Conservation (phyloP, 2,888 invertebrate species). For the Monopis laevigella region DNA sequence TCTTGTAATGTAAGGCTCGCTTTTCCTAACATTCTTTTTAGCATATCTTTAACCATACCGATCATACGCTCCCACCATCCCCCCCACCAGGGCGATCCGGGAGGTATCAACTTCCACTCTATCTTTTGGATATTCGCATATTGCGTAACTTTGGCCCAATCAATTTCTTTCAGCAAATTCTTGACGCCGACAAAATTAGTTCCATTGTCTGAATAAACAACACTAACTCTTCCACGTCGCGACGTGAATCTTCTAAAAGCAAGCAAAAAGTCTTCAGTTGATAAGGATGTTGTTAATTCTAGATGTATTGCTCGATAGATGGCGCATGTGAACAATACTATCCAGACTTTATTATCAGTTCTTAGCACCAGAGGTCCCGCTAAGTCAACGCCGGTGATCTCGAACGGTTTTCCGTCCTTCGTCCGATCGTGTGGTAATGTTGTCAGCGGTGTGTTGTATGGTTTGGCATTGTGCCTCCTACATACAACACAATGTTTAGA, state of each 20-base stretch:
- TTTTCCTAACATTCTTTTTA: too few species aligned
- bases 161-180: conserved; percentile 3
- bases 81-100: too few species aligned
- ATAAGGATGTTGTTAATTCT: conserved; percentile 8
- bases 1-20: too few species aligned
- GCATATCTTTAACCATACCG: too few species aligned
- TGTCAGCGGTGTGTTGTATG: neutral
- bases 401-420: neutral
- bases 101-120: too few species aligned
- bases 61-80: too few species aligned
- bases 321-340: conserved; percentile 15
- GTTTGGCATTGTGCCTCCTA: conserved; percentile 7
- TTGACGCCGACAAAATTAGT: conserved; percentile 13
- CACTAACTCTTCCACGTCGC: conserved; percentile 12
- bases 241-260: conserved; percentile 15
- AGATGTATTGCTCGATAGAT: conserved; percentile 14
- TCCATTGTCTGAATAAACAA: conserved; percentile 16
- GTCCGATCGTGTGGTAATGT: conserved; percentile 11
- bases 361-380: conserved; percentile 12
- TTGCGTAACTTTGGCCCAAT: too few species aligned
- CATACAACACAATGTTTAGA: conserved; percentile 10
- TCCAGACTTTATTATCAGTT: conserved; percentile 12
- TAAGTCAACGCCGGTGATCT: conserved; percentile 15
- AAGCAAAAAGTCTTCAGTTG: conserved; percentile 4
- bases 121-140: too few species aligned